Base-by-base conservation (phyloP, 2,797 vertebrate genomes). In the Acipenser ruthenus region DNA sequence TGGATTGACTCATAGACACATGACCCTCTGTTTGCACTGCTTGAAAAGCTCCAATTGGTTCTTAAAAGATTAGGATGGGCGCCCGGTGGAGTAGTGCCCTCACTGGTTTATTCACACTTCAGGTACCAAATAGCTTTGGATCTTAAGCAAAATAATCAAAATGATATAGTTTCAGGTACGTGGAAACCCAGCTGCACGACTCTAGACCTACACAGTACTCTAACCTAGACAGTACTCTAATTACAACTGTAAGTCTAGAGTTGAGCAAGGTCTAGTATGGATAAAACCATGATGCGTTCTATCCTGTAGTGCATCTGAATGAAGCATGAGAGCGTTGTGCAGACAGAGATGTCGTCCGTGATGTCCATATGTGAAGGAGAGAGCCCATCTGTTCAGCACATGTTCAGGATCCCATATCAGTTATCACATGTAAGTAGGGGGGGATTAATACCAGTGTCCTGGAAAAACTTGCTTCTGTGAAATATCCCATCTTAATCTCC, bases 351-450 rank as follows among this genome's bases (percentile, higher is more conserved):
- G n/a, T 47, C 56, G 10, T 8, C 23, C 50, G 37, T n/a, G 60
- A 63, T 51, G 60, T 53, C 64, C 68, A 69, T 64, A 66, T 69
- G 64, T 62, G 53, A 8, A 18, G 49, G 55, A 60, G 15, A 7
- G 50, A 49, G 66, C 67, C 73, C 75, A 80, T 80, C 77, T 80
- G 79, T 65, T 64, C 68, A 71, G 74, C 79, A 80, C 72, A 78
- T 78, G 77, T 71, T 70, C 69, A 65, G 63, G 65, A 69, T 69
- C 72, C 67, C 67, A 64, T 67, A 66, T 69, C 72, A 73, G 74
- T 70, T n/a, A 9, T 23, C 9, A 10, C 10, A 62, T 6, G 55
- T n/a, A 11, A n/a, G 60, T 9, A 62, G 47, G 8, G 47, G 18
- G 64, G 58, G 63, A 75, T 72, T 72, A 73, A 74, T 78, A 73